A percentile compares a stretch with the other conserved stretches of the same genome.
Conservation (phyloP, 2,113 vertebrate genomes). For the Ophiodon elongatus region DNA sequence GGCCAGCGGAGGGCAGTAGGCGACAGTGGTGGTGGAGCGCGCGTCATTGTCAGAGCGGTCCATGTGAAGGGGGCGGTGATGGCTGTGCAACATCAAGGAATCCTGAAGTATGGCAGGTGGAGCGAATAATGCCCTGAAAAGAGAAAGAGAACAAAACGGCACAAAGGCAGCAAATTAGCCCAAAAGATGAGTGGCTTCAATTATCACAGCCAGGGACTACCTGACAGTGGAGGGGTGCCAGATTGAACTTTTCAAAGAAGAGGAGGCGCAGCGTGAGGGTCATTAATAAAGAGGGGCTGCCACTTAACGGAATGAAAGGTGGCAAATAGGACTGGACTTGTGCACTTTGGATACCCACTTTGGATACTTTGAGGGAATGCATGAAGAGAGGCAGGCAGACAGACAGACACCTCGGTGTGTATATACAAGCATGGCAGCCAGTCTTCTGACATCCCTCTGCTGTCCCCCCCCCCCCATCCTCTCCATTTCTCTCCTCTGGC, state of each 20-base stretch:
- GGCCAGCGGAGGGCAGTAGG: slow-evolving; percentile 74
- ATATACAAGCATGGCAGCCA: slow-evolving; percentile 20
- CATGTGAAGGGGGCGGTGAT: slow-evolving; percentile 31
- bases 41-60: slow-evolving; percentile 20
- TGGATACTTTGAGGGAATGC: slow-evolving; percentile 20
- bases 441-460: slow-evolving; percentile 37
- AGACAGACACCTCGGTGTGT: slow-evolving; percentile 29
- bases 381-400: slow-evolving; percentile 15
- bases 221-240: slow-evolving; percentile 44
- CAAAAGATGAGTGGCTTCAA: slow-evolving; percentile 73
- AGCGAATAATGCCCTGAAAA: slow-evolving; percentile 65
- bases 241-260: slow-evolving; percentile 72
- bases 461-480: background rate
- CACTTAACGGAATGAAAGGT: slow-evolving; percentile 58
- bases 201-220: slow-evolving; percentile 71
- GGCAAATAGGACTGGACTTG: slow-evolving; percentile 37
- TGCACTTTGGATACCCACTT: slow-evolving; percentile 10
- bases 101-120: slow-evolving; percentile 64
- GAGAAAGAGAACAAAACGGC: slow-evolving; percentile 47
- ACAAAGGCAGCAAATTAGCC: slow-evolving; percentile 75
- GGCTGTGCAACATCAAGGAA: slow-evolving; percentile 47
- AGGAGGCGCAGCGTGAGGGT: slow-evolving; percentile 46
- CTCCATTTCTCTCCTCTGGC: slow-evolving; percentile 6
- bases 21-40: slow-evolving; percentile 42
- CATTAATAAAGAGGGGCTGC: slow-evolving; percentile 62